These are phyloP conservation scores for Pterois miles DNA, from an alignment of 2,797 vertebrate genomes.

Conservation along the genomic window DNA sequence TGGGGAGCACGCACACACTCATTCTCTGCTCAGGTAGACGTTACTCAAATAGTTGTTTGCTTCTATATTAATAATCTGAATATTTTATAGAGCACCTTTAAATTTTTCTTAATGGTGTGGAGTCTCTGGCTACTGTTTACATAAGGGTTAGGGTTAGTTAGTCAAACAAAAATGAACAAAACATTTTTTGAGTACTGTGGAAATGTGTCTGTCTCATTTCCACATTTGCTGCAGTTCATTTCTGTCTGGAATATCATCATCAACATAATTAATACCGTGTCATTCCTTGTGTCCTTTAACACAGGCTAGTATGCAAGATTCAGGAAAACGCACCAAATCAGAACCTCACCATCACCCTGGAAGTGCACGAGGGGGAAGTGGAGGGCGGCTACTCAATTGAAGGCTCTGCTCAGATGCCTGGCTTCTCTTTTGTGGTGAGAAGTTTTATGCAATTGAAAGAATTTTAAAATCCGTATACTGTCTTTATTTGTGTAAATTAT, in stretches of 20 bases:
- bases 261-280: neutral
- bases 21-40: too few species aligned
- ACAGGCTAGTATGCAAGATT: conserved; percentile 88
- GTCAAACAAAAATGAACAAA: neutral
- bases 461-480: neutral
- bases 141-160: too few species aligned
- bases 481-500: neutral
- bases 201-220: neutral
- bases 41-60: too few species aligned
- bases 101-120: neutral
- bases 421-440: conserved; percentile 90
- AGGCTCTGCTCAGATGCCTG: conserved; percentile 75
- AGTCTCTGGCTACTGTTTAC: neutral
- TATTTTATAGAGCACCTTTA: too few species aligned
- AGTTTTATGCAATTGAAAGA: neutral
- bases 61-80: neutral
- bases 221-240: neutral
- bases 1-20: too few species aligned
- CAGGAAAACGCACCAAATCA: conserved; percentile 37
- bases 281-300: conserved; percentile 5
- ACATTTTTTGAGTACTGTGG: neutral
- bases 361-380: conserved; percentile 77
- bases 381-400: conserved; percentile 78
- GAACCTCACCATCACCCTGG: conserved; percentile 80
- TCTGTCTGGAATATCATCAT: neutral